A percentile compares a stretch with the other conserved stretches of the same genome.
These are phyloP conservation scores for Salmo trutta DNA, from an alignment of 2,797 vertebrate genomes.

Conservation along the genomic window DNA sequence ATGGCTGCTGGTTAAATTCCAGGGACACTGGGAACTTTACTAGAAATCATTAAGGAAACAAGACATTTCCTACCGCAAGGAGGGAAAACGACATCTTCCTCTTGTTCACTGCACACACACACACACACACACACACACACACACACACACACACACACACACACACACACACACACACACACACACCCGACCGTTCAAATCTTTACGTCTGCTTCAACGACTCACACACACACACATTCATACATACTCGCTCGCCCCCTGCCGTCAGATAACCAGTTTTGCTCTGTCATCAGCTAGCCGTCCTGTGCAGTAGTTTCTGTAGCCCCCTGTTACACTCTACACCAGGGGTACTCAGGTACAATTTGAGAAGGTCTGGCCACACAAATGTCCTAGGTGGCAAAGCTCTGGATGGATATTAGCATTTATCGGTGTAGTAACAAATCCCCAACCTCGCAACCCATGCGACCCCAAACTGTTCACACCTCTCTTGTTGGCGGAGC, in stretches of 20 bases:
- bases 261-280: not conserved
- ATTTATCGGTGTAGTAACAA: too few relatives aligned
- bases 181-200: not conserved
- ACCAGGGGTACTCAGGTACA: too few relatives aligned
- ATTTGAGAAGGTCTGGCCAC: too few relatives aligned
- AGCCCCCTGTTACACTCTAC: too few relatives aligned
- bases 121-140: not conserved
- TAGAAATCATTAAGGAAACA: slow-evolving; percentile 78
- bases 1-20: slow-evolving; percentile 51
- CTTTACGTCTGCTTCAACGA: too few relatives aligned
- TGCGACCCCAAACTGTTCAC: too few relatives aligned
- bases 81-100: slow-evolving; percentile 43
- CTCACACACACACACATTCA: not conserved
- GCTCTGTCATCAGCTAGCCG: slow-evolving; percentile 19
- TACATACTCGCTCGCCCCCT: not conserved
- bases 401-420: too few relatives aligned
- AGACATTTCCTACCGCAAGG: slow-evolving; percentile 75
- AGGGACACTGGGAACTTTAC: slow-evolving; percentile 68
- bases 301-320: too few relatives aligned
- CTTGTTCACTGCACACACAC: too few relatives aligned
- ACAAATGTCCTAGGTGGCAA: too few relatives aligned
- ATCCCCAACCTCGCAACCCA: too few relatives aligned
- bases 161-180: not conserved
- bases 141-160: not conserved
- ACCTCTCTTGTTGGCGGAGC: too few relatives aligned